Evolutionary conservation across 1,140 invertebrate genomes (phyloP).

Genomic region (Metaphire vulgaris): DNA sequence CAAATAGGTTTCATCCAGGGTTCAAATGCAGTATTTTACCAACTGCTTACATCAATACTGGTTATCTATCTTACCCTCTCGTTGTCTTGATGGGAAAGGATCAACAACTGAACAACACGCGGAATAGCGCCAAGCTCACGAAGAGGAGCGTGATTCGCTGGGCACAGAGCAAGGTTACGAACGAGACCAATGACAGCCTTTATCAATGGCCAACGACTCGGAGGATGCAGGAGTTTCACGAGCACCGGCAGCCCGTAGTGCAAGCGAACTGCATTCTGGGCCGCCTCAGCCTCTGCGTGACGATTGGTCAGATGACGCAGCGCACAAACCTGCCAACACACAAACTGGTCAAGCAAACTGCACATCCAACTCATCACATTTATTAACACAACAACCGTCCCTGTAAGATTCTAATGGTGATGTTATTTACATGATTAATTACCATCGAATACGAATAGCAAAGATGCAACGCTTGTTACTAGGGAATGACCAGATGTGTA

Average conservation of each 20-base stretch:
- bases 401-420: too few relatives aligned
- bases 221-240: conserved; percentile 75
- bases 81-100: conserved; percentile 84
- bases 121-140: conserved; percentile 90
- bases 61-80: conserved; percentile 73
- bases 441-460: too few relatives aligned
- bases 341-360: too few relatives aligned
- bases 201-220: conserved; percentile 52
- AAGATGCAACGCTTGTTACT: too few relatives aligned
- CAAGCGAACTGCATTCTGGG: conserved; percentile 88
- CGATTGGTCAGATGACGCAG: conserved; percentile 90
- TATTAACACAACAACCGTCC: too few relatives aligned
- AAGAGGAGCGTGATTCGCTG: conserved; percentile 87
- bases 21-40: too few relatives aligned
- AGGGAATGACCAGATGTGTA: too few relatives aligned
- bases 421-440: too few relatives aligned
- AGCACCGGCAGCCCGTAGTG: conserved; percentile 90
- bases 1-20: too few relatives aligned
- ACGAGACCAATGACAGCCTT: conserved; percentile 89
- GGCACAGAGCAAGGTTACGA: conserved; percentile 88
- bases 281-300: conserved; percentile 89
- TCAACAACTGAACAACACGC: conserved; percentile 79
- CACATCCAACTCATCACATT: too few relatives aligned
- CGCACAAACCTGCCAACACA: conserved; percentile 67
- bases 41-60: too few relatives aligned